Conservation (phyloP, 2,113 vertebrate genomes). For the Lethenteron camtschaticum region DNA sequence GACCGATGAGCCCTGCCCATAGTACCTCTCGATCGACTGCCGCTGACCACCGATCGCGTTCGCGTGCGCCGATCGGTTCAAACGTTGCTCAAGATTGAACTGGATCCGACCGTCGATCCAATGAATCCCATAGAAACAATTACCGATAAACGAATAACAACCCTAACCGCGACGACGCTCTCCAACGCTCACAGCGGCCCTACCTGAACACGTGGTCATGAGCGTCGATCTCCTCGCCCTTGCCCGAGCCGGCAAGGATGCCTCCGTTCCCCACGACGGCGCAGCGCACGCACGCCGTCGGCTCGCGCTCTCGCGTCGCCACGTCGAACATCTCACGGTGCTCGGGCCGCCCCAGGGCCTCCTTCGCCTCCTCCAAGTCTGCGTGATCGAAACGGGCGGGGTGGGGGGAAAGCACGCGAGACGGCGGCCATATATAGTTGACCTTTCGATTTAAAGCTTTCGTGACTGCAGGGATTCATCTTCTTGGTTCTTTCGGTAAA, state of each 20-base stretch:
- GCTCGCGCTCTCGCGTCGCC: conserved; percentile 10
- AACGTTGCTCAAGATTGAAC: too few species aligned
- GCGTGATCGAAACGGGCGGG: not conserved
- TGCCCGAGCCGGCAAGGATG: conserved; percentile 28
- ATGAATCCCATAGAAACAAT: too few species aligned
- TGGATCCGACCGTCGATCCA: too few species aligned
- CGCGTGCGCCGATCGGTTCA: too few species aligned
- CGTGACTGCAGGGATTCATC: too few species aligned
- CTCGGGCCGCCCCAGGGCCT: conserved; percentile 25
- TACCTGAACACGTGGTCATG: conserved; percentile 46
- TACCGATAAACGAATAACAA: too few species aligned
- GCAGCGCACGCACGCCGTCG: conserved; percentile 18
- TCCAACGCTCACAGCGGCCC: conserved; percentile 11
- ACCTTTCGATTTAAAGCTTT: not conserved
- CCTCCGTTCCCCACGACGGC: conserved; percentile 34
- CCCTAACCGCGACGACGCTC: too few species aligned
- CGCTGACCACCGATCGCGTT: too few species aligned
- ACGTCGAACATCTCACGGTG: conserved; percentile 27
- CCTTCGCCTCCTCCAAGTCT: conserved; percentile 25
- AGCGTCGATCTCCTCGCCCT: conserved; percentile 31
- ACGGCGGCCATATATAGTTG: not conserved
- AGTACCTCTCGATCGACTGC: too few species aligned
- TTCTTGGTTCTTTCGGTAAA: not conserved
- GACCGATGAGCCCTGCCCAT: too few species aligned
- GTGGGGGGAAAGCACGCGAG: not conserved